These are phyloP conservation scores for Pseudolaguvia tuberculata DNA, from an alignment of 2,113 vertebrate species.

Conservation along the genomic window DNA sequence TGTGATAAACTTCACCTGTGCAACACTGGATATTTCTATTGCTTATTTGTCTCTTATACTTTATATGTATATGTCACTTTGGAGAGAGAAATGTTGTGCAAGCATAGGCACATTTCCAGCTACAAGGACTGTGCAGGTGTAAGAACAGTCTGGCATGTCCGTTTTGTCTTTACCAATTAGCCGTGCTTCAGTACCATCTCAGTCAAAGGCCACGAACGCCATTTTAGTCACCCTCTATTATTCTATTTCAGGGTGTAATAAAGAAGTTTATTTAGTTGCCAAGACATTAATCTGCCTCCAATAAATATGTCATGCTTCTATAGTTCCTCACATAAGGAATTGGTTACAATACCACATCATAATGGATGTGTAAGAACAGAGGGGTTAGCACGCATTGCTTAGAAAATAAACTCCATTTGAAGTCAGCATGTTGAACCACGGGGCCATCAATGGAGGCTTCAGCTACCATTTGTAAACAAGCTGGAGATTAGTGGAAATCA, in stretches of 20 bases:
- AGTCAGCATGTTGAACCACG: conserved; percentile 30
- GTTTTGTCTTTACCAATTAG: conserved; percentile 9
- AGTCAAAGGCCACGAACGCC: conserved; percentile 29
- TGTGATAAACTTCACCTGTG: conserved; percentile 1
- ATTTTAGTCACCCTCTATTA: conserved; percentile 46
- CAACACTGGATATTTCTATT: background rate
- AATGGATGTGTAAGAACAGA: conserved; percentile 19
- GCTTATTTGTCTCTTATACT: background rate
- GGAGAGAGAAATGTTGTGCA: background rate
- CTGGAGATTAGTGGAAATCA: conserved; percentile 38
- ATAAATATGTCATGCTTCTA: conserved; percentile 38
- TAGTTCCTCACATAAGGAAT: conserved; percentile 7
- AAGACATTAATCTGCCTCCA: conserved; percentile 48
- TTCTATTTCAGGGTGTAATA: conserved; percentile 12
- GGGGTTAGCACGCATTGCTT: background rate
- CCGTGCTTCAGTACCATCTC: conserved; percentile 25
- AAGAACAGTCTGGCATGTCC: conserved; percentile 12
- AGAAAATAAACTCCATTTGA: conserved; percentile 40
- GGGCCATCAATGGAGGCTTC: conserved; percentile 25
- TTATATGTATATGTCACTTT: conserved; percentile 13
- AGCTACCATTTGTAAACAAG: conserved; percentile 48
- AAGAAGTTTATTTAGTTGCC: conserved; percentile 45
- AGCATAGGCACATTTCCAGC: conserved; percentile 20
- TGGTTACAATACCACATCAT: conserved; percentile 34
- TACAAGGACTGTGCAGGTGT: conserved; percentile 32